Evolutionary conservation across 2,888 invertebrate genomes (phyloP), one percentile per base, ranked within the genome.

Genomic region (Sphaeridia pumilis): DNA sequence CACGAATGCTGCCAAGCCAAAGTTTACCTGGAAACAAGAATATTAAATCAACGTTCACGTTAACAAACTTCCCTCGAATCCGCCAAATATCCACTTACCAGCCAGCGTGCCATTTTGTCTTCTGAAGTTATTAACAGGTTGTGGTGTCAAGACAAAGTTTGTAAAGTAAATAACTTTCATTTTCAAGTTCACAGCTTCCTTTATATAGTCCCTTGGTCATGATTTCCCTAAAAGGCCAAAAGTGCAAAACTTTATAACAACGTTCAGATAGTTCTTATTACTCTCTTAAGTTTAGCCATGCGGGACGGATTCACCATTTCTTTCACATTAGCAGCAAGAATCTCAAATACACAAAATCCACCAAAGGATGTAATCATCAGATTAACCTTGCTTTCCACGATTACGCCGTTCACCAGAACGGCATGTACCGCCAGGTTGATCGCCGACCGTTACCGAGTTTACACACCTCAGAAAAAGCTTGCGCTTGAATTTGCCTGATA

Each of bases 31-130:
- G 10, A 55, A 34, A 41, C 20, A 42, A 24, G 28, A 20, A 46
- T 17, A 28, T 31, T 2, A 26, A 12, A 4, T 44, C 26, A 20
- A 3, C 28, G 26, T 27, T 34, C 31, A 27, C 10, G 12, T 25
- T 24, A 10, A 14, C 14, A 31, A 31, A 31, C 14, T 31, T 14
- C 14, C 14, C 7, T 7, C 10, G 14, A 31, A 31, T 14, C 31
- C 31, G 31, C 31, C 14, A 31, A 10, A 17, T 41, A 10, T 21
- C 5, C 12, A 12, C 58, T 56, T 52, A 58, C 58, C 58, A 47
- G 46, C 26, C 44, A 26, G 49, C 54, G 53, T 42, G 58, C 56
- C 58, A 58, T 58, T 27, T 20, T 56, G 21, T 27, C 3, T 26
- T 4, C 17, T 31, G 21, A 27, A 31, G 31, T 17, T 34, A 22